A percentile compares a stretch with the other conserved stretches of the same genome.
phyloP scores from a whole-genome alignment of 1,140 invertebrate species.

The Plodia interpunctella region DNA sequence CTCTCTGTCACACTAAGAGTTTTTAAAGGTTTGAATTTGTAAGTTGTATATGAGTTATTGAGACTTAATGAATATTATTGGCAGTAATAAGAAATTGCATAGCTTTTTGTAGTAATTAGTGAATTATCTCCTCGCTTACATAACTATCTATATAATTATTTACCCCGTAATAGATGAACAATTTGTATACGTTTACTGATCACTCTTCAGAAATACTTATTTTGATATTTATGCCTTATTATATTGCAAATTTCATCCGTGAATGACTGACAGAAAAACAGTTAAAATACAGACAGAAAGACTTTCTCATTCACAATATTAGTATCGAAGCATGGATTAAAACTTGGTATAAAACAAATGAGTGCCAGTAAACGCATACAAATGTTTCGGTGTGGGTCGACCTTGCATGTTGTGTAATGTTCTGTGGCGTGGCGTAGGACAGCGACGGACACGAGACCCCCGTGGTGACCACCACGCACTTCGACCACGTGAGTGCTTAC shows the following conservation, averaged over 20 bases:
- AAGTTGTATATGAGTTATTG: no score
- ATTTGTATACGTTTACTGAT: background rate
- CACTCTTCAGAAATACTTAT: no score
- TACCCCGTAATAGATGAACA: constrained; percentile 8
- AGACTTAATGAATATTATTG: no score
- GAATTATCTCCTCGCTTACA: background rate
- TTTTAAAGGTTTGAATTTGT: no score
- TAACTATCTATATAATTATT: background rate
- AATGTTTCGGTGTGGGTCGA: constrained; percentile 48
- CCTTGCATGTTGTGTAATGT: constrained; percentile 47
- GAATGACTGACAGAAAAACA: no score
- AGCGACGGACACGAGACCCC: constrained; percentile 60
- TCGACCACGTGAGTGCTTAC: constrained; percentile 54
- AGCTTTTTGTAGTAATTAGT: background rate
- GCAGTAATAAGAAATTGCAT: background rate
- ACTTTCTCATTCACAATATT: no score
- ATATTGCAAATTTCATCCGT: no score
- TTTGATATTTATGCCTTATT: no score
- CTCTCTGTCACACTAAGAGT: no score
- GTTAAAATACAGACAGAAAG: no score
- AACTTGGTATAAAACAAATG: no score
- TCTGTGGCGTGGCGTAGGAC: constrained; percentile 53
- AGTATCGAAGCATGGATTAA: no score
- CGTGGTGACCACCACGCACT: constrained; percentile 52
- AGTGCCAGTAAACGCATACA: constrained; percentile 26